These are phyloP conservation scores for Lacerta bilineata DNA, from an alignment of 2,797 vertebrate species.

Conservation along the genomic window DNA sequence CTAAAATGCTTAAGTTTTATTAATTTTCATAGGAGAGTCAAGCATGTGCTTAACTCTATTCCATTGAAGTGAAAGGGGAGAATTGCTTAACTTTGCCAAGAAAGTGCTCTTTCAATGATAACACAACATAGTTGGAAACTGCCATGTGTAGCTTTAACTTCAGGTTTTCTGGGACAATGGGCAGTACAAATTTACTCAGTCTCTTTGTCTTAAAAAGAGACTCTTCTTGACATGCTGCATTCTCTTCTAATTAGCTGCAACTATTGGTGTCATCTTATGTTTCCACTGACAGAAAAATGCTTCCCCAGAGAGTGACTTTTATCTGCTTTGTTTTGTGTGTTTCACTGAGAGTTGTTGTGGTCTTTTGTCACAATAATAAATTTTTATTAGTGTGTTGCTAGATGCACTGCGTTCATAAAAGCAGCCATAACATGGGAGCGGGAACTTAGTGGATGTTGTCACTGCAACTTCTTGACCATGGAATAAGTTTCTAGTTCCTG, in stretches of 20 bases:
- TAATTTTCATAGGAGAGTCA: neutral
- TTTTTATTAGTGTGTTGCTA: neutral
- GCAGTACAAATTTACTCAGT: neutral
- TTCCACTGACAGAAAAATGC: slow-evolving; percentile 58
- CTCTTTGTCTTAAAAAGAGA: slow-evolving; percentile 21
- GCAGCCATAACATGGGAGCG: neutral
- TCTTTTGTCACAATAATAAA: neutral
- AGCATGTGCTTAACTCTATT: neutral
- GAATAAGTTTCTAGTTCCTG: neutral
- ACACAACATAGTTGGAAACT: neutral
- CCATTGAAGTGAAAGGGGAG: neutral
- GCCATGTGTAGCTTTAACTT: neutral
- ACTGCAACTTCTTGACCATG: neutral
- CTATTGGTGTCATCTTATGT: slow-evolving; percentile 35
- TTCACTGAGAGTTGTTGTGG: neutral
- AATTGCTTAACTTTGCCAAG: neutral
- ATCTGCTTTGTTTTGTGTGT: neutral
- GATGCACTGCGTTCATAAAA: neutral
- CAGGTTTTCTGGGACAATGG: neutral
- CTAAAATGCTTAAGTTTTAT: neutral
- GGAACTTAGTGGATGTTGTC: neutral
- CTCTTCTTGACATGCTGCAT: slow-evolving; percentile 58
- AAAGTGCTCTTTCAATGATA: neutral
- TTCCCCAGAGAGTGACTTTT: slow-evolving; percentile 52
- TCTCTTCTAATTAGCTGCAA: slow-evolving; percentile 46